These are phyloP conservation scores for Nemotelus pantherinus DNA, from an alignment of 2,888 invertebrate genomes.

Conservation along the genomic window DNA sequence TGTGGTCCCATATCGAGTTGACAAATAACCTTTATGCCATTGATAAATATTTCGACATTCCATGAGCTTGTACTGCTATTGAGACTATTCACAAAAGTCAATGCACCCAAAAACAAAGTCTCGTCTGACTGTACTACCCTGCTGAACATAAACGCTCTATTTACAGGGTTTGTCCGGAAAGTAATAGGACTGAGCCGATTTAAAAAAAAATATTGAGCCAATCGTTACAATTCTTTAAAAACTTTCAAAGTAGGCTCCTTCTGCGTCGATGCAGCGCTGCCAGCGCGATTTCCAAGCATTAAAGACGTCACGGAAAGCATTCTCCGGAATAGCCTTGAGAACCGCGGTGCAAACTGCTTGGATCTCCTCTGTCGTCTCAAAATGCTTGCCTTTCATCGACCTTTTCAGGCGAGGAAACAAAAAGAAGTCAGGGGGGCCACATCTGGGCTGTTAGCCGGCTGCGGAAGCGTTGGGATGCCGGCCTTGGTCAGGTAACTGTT, in stretches of 20 bases:
- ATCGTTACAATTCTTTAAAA: conserved; percentile 12
- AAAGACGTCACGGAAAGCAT: conserved; percentile 16
- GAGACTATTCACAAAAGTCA: too few relatives aligned
- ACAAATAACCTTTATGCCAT: too few relatives aligned
- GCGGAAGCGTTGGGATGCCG: conserved; percentile 8
- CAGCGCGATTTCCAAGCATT: conserved; percentile 21
- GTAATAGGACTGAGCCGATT: conserved; percentile 24
- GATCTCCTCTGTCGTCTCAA: conserved; percentile 17
- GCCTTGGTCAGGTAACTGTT: conserved; percentile 20
- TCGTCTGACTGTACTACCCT: too few relatives aligned
- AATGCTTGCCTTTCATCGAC: conserved; percentile 21
- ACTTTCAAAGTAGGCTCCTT: conserved; percentile 28
- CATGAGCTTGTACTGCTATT: too few relatives aligned
- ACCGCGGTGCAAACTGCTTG: conserved; percentile 22
- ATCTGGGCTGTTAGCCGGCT: conserved; percentile 10
- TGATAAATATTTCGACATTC: too few relatives aligned
- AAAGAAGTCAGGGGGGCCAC: conserved; percentile 23
- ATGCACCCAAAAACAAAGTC: too few relatives aligned
- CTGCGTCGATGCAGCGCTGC: conserved; percentile 26
- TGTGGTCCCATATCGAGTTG: too few relatives aligned
- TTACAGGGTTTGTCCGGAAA: conserved; percentile 21
- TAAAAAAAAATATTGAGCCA: conserved; percentile 21
- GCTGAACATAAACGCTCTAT: too few relatives aligned
- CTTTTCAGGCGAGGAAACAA: conserved; percentile 22
- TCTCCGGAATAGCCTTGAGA: conserved; percentile 21